Evolutionary conservation across 2,888 invertebrate genomes (phyloP).

Genomic region (Lissonota sp.): DNA sequence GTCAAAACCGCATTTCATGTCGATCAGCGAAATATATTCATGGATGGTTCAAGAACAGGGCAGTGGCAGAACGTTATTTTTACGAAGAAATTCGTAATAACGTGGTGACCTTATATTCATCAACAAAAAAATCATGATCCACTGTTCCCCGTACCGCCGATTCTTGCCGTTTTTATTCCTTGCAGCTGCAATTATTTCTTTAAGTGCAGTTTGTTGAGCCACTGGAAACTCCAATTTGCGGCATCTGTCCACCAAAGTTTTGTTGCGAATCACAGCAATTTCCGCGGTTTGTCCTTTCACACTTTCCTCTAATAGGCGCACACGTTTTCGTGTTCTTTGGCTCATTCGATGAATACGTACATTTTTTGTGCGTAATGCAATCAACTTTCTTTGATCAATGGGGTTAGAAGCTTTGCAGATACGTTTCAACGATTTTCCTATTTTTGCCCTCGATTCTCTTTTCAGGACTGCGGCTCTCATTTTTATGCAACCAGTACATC

Average conservation of each 20-base stretch:
- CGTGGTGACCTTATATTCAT: conserved; percentile 66
- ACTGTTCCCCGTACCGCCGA: conserved; percentile 62
- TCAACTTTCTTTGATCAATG: conserved; percentile 4
- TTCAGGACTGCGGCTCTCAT: conserved; percentile 16
- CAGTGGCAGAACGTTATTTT: conserved; percentile 61
- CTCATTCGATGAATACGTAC: too few species aligned
- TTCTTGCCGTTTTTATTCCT: conserved; percentile 6
- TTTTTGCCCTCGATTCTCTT: neutral
- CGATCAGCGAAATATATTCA: conserved; percentile 53
- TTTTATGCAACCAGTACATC: conserved; percentile 23
- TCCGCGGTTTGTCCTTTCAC: neutral
- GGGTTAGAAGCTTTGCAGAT: too few species aligned
- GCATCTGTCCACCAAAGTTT: conserved; percentile 8
- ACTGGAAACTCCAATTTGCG: neutral
- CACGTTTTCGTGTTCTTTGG: conserved; percentile 5
- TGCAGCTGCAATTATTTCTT: conserved; percentile 23
- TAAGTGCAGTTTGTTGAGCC: conserved; percentile 4
- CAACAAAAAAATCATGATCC: conserved; percentile 63
- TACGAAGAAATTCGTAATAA: conserved; percentile 64
- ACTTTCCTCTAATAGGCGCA: conserved; percentile 1
- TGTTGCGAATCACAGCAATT: neutral
- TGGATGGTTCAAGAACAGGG: conserved; percentile 63
- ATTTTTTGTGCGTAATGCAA: conserved; percentile 9
- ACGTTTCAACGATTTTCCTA: too few species aligned
- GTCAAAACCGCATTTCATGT: conserved; percentile 62